These are phyloP conservation scores for Cyrtonyx montezumae DNA, from an alignment of 2,113 vertebrate genomes.

Conservation along the genomic window DNA sequence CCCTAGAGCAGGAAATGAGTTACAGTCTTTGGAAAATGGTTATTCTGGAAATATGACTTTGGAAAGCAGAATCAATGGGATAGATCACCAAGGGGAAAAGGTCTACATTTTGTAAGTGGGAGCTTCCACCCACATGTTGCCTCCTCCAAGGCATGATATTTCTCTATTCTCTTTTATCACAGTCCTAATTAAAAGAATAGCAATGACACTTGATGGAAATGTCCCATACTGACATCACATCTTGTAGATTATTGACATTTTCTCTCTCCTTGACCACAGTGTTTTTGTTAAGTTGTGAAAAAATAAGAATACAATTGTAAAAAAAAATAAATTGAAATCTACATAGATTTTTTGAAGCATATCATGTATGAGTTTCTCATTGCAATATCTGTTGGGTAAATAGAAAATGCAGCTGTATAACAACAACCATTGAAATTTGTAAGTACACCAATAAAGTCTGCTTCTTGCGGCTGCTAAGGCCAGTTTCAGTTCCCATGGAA, in stretches of 20 bases:
- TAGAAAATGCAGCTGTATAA: conserved; percentile 53
- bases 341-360: background rate
- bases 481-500: conserved; percentile 67
- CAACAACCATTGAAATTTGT: conserved; percentile 47
- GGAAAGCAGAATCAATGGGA: background rate
- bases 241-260: background rate
- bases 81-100: background rate
- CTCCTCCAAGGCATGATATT: background rate
- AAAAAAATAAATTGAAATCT: conserved; percentile 19
- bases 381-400: conserved; percentile 53
- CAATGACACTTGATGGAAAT: background rate
- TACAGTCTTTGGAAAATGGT: background rate
- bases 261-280: background rate
- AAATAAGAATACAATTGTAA: background rate
- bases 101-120: background rate
- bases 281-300: background rate
- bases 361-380: background rate
- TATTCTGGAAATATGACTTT: background rate
- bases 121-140: background rate
- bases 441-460: conserved; percentile 62
- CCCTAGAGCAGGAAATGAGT: background rate
- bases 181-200: background rate
- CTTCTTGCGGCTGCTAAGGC: conserved; percentile 39
- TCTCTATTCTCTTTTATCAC: background rate
- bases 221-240: background rate